These are phyloP conservation scores for Smutsia gigantea DNA, from an alignment of 2,797 vertebrate species.

Conservation along the genomic window DNA sequence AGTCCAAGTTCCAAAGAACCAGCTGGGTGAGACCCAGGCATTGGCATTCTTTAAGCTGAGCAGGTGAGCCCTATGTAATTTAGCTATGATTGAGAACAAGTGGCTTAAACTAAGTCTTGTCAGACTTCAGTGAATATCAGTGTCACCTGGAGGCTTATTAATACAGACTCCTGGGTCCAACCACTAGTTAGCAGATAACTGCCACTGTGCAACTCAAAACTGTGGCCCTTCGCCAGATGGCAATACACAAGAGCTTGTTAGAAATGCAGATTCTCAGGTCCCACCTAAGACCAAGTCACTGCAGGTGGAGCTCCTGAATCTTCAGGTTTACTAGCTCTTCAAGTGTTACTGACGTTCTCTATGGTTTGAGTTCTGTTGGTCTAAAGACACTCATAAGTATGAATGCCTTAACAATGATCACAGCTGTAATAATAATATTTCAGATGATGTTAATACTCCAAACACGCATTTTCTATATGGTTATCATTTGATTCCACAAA, in stretches of 20 bases:
- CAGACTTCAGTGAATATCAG: background rate
- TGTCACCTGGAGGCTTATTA: background rate
- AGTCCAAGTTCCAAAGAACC: background rate
- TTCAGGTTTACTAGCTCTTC: background rate
- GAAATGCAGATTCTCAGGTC: background rate
- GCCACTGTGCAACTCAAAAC: background rate
- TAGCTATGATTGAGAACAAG: background rate
- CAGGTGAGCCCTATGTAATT: background rate
- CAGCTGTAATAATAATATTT: background rate
- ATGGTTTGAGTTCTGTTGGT: background rate
- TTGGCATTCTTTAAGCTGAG: background rate
- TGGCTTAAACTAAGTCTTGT: slow-evolving; percentile 32
- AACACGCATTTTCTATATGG: background rate
- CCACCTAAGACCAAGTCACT: background rate
- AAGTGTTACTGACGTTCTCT: background rate
- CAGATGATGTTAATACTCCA: background rate
- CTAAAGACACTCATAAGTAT: background rate
- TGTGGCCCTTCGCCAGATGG: background rate
- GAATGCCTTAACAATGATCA: background rate
- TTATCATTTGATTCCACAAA: background rate
- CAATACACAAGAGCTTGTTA: background rate
- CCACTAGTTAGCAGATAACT: background rate
- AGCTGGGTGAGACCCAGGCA: background rate
- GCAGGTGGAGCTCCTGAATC: background rate
- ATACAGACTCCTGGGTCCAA: background rate